These are phyloP conservation scores for Chionoecetes opilio DNA, from an alignment of 1,140 invertebrate genomes.

Conservation along the genomic window DNA sequence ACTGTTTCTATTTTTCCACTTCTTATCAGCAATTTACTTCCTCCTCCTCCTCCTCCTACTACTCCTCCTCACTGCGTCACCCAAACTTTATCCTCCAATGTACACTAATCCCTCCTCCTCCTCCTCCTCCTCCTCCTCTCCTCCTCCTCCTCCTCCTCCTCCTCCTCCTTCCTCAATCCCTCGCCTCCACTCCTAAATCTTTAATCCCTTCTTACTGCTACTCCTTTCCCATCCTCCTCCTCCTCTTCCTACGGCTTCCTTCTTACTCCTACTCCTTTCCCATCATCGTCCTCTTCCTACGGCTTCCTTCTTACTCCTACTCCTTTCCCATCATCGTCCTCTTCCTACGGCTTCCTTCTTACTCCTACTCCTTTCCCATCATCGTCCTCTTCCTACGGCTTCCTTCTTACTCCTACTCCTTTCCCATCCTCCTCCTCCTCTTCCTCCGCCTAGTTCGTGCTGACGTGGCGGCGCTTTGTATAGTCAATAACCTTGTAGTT, in stretches of 20 bases:
- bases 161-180: neutral
- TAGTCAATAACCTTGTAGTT: too few species aligned
- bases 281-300: neutral
- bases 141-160: neutral
- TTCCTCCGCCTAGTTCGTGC: too few species aligned
- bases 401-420: neutral
- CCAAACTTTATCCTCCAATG: too few species aligned
- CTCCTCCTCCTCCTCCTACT: neutral
- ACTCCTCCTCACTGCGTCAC: too few species aligned
- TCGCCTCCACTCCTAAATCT: neutral
- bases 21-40: neutral
- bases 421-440: neutral
- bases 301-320: neutral
- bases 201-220: neutral
- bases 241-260: neutral
- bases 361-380: too few species aligned
- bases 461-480: too few species aligned
- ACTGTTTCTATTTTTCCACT: neutral
- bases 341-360: neutral
- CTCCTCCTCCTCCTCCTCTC: neutral
- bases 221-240: neutral
- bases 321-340: neutral
- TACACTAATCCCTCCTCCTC: neutral
- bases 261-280: neutral
- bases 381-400: too few species aligned